These are phyloP conservation scores for Hypanus sabinus DNA, from an alignment of 2,113 vertebrate species.

Conservation along the genomic window DNA sequence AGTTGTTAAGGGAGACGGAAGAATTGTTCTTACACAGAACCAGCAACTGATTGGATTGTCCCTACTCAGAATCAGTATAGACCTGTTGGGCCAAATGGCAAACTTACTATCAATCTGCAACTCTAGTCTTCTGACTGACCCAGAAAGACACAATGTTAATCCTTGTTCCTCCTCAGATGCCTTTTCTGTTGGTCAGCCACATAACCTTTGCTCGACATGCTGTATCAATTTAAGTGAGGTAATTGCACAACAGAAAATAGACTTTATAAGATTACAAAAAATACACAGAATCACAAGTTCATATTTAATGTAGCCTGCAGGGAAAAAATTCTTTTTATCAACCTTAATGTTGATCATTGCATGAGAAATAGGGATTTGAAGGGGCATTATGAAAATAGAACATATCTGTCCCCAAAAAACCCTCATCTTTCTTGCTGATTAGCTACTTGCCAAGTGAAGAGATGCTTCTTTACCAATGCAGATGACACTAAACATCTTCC, in stretches of 20 bases:
- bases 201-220: not conserved
- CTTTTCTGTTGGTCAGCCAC: not conserved
- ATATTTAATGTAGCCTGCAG: not conserved
- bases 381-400: slow-evolving; percentile 34
- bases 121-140: not conserved
- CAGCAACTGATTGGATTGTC: no score
- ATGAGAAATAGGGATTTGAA: slow-evolving; percentile 34
- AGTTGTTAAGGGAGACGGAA: no score
- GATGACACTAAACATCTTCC: not conserved
- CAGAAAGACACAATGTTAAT: not conserved
- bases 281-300: not conserved
- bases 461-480: not conserved
- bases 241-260: not conserved
- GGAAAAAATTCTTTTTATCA: not conserved
- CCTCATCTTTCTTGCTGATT: slow-evolving; percentile 29
- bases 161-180: not conserved
- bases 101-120: no score
- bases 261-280: not conserved
- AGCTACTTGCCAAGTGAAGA: not conserved
- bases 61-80: no score
- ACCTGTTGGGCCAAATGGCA: no score
- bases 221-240: not conserved
- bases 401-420: slow-evolving; percentile 33
- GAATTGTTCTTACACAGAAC: no score
- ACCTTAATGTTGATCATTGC: slow-evolving; percentile 1